Percentiles rank a stretch among this genome's conserved stretches.
These are phyloP conservation scores for Drosophila leonis DNA, from an alignment of 2,888 invertebrate species.

Conservation along the genomic window DNA sequence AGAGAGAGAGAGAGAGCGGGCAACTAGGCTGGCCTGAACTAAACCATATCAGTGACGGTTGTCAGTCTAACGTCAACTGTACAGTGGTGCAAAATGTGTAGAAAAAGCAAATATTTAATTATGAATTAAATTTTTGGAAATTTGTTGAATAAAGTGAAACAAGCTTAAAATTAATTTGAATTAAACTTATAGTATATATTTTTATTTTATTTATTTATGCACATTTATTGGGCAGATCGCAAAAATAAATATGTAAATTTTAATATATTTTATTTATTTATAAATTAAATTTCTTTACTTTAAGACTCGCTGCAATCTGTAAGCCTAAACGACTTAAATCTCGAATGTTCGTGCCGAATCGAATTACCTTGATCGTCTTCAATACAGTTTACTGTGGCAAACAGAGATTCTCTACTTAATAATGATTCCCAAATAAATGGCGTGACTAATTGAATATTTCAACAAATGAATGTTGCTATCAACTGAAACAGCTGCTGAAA, in stretches of 20 bases:
- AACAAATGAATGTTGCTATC: background rate
- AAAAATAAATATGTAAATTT: too few relatives aligned
- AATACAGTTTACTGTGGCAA: too few relatives aligned
- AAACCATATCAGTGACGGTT: slow-evolving; percentile 46
- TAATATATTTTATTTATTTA: background rate
- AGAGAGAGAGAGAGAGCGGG: slow-evolving; percentile 6
- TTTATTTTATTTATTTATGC: too few relatives aligned
- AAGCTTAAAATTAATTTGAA: background rate
- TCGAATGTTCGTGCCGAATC: too few relatives aligned
- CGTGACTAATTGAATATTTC: background rate
- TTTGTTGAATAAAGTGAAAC: too few relatives aligned
- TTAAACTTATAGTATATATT: background rate
- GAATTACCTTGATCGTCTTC: too few relatives aligned
- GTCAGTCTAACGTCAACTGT: slow-evolving; percentile 57
- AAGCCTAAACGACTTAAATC: too few relatives aligned
- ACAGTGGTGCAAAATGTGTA: slow-evolving; percentile 31
- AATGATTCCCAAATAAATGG: background rate
- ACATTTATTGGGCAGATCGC: too few relatives aligned
- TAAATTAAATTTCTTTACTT: background rate
- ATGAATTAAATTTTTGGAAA: background rate
- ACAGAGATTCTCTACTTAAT: too few relatives aligned
- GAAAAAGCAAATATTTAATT: too few relatives aligned
- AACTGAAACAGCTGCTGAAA: background rate
- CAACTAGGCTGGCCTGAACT: background rate
- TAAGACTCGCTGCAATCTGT: background rate